Conservation (phyloP, 2,888 invertebrate species). For the Amiota minor region DNA sequence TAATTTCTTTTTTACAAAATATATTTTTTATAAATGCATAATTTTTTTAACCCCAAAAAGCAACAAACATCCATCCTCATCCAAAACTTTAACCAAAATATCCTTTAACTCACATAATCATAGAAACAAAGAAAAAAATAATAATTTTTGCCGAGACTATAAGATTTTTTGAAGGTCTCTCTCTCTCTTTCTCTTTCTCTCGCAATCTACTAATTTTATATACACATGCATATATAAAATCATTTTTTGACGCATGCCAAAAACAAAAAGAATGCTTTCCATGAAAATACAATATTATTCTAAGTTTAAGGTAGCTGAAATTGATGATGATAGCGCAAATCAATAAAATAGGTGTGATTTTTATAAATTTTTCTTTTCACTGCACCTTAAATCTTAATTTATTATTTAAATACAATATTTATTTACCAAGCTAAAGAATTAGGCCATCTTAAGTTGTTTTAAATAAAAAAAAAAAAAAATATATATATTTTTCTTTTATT, state of each 20-base stretch:
- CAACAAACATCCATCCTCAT: conserved; percentile 29
- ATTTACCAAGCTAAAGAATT: conserved; percentile 7
- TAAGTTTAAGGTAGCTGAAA: conserved; percentile 34
- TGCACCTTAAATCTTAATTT: conserved; percentile 51
- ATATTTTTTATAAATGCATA: conserved; percentile 35
- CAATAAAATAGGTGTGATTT: conserved; percentile 12
- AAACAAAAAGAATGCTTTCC: conserved; percentile 31
- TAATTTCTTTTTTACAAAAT: conserved; percentile 37
- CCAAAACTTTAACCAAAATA: conserved; percentile 12
- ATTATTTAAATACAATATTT: conserved; percentile 37
- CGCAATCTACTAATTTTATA: conserved; percentile 9
- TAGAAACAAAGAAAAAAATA: conserved; percentile 31
- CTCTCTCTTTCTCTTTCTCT: no score
- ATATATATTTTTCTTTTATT: conserved; percentile 53
- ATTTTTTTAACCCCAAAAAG: conserved; percentile 30
- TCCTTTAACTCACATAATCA: conserved; percentile 8
- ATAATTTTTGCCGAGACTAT: conserved; percentile 61
- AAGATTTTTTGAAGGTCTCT: conserved; percentile 63
- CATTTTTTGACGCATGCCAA: conserved; percentile 45
- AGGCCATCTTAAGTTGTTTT: neutral
- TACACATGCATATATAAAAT: conserved; percentile 18
- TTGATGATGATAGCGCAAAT: neutral
- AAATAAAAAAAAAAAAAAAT: conserved; percentile 44
- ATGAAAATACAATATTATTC: conserved; percentile 30
- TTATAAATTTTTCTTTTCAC: conserved; percentile 49